A percentile compares a stretch with the other conserved stretches of the same genome.
Evolutionary conservation across 2,797 vertebrate species (phyloP).

Genomic region (Amniataba percoides): DNA sequence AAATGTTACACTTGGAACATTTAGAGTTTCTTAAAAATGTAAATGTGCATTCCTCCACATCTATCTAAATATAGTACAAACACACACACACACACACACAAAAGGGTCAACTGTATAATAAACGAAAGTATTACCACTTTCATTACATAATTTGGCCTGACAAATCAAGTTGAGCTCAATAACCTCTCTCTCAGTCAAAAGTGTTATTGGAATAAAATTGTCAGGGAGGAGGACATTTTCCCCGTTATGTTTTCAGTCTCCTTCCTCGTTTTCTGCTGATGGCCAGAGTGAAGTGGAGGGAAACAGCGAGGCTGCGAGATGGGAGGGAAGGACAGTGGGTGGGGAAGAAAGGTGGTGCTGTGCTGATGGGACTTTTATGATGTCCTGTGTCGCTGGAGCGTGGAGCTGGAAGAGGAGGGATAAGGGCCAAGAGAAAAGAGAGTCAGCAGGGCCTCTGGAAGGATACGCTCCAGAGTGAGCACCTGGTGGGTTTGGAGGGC

Average conservation of each 20-base stretch:
- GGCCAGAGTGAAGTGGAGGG: slow-evolving; percentile 38
- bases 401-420: slow-evolving; percentile 48
- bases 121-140: background rate
- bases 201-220: slow-evolving; percentile 34
- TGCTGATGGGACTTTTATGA: slow-evolving; percentile 73
- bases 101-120: background rate
- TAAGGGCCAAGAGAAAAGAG: slow-evolving; percentile 48
- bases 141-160: background rate
- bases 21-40: too few species aligned
- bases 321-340: slow-evolving; percentile 50
- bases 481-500: slow-evolving; percentile 49
- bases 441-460: slow-evolving; percentile 51
- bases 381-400: slow-evolving; percentile 54
- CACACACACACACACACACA: background rate
- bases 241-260: slow-evolving; percentile 28
- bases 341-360: slow-evolving; percentile 51
- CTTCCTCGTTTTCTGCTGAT: slow-evolving; percentile 32
- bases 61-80: too few species aligned
- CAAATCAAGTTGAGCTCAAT: slow-evolving; percentile 19
- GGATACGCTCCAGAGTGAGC: slow-evolving; percentile 52
- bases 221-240: slow-evolving; percentile 30
- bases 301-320: slow-evolving; percentile 23
- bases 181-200: slow-evolving; percentile 10
- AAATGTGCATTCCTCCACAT: background rate
- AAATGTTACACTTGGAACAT: background rate